Percentiles rank a stretch among this genome's conserved stretches.
Conservation (phyloP, 2,113 vertebrate species). For the Lampris megalopsis region DNA sequence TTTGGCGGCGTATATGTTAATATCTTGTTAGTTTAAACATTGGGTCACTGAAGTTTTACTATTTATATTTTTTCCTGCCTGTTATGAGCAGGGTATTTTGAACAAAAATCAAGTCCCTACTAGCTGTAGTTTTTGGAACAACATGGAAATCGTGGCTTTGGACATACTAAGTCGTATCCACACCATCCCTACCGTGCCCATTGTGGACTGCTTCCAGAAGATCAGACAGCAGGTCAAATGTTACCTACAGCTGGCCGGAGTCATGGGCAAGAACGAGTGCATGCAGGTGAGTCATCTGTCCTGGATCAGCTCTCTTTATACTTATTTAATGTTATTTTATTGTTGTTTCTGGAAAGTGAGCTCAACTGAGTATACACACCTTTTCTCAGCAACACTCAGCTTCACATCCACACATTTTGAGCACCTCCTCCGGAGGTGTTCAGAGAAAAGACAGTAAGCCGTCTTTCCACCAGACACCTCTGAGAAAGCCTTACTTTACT, state of each 20-base stretch:
- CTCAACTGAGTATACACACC: too few species aligned
- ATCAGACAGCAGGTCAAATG: constrained; percentile 99
- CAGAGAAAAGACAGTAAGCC: too few species aligned
- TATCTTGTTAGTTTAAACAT: too few species aligned
- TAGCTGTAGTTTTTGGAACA: not conserved
- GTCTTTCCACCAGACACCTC: too few species aligned
- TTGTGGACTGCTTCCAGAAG: constrained; percentile 99
- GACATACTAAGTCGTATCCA: constrained; percentile 99
- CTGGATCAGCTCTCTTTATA: not conserved
- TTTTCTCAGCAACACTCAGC: too few species aligned
- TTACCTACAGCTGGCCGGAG: constrained; percentile 95
- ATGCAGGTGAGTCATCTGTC: constrained; percentile 89
- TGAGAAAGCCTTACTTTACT: too few species aligned
- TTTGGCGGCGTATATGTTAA: too few species aligned
- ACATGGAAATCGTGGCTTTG: constrained; percentile 93
- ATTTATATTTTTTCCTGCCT: not conserved
- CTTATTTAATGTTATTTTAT: not conserved
- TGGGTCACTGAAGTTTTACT: too few species aligned
- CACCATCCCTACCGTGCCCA: constrained; percentile 97
- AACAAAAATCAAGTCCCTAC: not conserved
- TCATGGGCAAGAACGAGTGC: constrained; percentile 99
- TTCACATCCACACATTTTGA: too few species aligned
- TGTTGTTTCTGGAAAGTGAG: too few species aligned
- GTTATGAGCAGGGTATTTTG: not conserved
- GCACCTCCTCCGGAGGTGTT: too few species aligned